Percentiles rank a stretch among this genome's conserved stretches.
These are phyloP conservation scores for Micrasema longulum DNA, from an alignment of 1,140 invertebrate genomes.

Conservation along the genomic window DNA sequence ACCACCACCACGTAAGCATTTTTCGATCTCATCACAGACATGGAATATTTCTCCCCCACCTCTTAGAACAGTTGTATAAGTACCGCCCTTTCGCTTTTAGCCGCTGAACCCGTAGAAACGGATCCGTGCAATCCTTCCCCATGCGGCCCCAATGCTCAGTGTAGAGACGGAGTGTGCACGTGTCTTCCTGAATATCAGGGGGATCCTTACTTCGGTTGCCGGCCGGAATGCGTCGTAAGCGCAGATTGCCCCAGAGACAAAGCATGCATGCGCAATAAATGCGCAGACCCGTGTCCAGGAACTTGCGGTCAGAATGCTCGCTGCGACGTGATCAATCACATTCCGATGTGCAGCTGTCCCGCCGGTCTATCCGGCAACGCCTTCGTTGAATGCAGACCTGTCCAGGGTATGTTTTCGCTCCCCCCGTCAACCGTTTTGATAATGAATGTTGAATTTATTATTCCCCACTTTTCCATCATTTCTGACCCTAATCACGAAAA, in stretches of 20 bases:
- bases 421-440: no score
- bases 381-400: slow-evolving; percentile 70
- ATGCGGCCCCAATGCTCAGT: slow-evolving; percentile 75
- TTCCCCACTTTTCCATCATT: no score
- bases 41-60: background rate
- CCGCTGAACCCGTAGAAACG: slow-evolving; percentile 57
- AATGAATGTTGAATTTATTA: no score
- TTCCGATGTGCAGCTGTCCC: slow-evolving; percentile 79
- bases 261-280: slow-evolving; percentile 78
- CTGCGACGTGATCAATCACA: slow-evolving; percentile 78
- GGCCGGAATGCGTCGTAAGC: slow-evolving; percentile 78
- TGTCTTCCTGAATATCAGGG: slow-evolving; percentile 77
- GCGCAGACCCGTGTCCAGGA: slow-evolving; percentile 76
- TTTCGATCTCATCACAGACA: no score
- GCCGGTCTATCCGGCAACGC: slow-evolving; percentile 73
- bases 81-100: slow-evolving; percentile 67
- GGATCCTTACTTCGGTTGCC: slow-evolving; percentile 76
- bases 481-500: no score
- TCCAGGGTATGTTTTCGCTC: slow-evolving; percentile 63
- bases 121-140: slow-evolving; percentile 76
- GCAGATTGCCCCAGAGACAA: slow-evolving; percentile 75
- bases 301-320: slow-evolving; percentile 76
- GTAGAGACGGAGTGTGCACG: slow-evolving; percentile 72
- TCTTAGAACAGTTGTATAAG: no score
- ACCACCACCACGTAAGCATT: slow-evolving; percentile 41